A percentile compares a stretch with the other conserved stretches of the same genome.
phyloP scores from a whole-genome alignment of 92 coral and sea anemone species.

The Ricordea florida region DNA sequence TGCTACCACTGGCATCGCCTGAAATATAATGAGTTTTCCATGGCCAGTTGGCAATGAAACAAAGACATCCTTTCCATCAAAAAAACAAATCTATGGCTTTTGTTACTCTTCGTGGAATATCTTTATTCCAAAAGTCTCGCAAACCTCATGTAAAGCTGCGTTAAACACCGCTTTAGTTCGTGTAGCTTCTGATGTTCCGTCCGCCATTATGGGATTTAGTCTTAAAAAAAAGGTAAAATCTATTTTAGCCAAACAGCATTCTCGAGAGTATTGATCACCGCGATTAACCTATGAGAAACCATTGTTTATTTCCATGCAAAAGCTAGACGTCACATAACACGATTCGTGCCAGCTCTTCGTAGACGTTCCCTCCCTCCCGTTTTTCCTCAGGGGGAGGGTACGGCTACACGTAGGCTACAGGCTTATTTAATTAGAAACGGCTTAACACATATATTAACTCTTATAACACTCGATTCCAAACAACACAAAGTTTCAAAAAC shows the following conservation, averaged over 20 bases:
- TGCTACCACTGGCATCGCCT: too few species aligned
- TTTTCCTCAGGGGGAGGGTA: too few species aligned
- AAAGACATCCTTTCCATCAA: slow-evolving; percentile 22
- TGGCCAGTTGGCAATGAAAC: slow-evolving; percentile 42
- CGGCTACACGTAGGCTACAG: too few species aligned
- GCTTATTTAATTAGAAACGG: too few species aligned
- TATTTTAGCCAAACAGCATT: not conserved
- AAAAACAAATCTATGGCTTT: slow-evolving; percentile 15
- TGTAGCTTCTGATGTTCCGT: not conserved
- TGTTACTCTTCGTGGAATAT: slow-evolving; percentile 19
- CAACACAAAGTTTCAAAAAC: too few species aligned
- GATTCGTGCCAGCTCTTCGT: slow-evolving; percentile 9
- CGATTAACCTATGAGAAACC: not conserved
- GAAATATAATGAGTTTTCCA: slow-evolving; percentile 29
- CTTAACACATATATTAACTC: too few species aligned
- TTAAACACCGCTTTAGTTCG: not conserved
- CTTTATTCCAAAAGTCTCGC: not conserved
- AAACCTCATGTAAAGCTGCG: not conserved
- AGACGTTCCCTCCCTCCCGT: slow-evolving; percentile 16
- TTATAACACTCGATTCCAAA: too few species aligned
- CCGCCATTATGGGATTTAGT: not conserved
- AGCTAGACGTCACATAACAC: slow-evolving; percentile 29
- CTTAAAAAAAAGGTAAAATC: not conserved
- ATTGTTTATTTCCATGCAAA: slow-evolving; percentile 7
- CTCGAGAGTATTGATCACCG: not conserved